Evolutionary conservation across 2,113 vertebrate species (phyloP), one percentile per base, ranked within the genome.

Genomic region (Motacilla alba): DNA sequence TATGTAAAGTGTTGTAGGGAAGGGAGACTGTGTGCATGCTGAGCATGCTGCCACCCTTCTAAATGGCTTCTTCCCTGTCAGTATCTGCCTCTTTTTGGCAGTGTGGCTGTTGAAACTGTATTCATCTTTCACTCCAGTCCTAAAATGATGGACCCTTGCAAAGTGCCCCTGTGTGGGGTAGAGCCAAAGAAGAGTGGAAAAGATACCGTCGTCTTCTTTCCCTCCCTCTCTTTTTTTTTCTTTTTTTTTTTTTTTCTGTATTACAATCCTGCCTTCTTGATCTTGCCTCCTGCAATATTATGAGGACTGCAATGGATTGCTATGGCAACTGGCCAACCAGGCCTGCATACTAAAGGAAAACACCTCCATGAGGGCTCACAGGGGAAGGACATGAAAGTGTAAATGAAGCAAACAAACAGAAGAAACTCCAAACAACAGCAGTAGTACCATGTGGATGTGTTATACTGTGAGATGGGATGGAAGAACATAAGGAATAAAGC

Each of bases 321-420:
- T 97, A 98, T 98, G 96, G 97, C 97, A 98, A 98, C 97, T 89
- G 82, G 96, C 94, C 95, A 98, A 58, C 89, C 93, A 95, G 93
- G 83, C 75, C 97, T 98, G 98, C 98, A 98, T 98, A 97, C 95
- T 95, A 96, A 98, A 93, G 82, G 91, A 89, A 82, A 87, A 74
- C 30, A 79, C 84, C 75, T 95, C 85, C 79, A 67, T 26, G 64
- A 93, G 83, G 50, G 76, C 70, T 93, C 75, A 68, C 59, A 75
- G 88, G 53, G 82, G 52, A 91, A 84, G 31, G 83, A 93, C 79
- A 91, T 93, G 79, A 83, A 95, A 94, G 80, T 85, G 77, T 82
- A 83, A 90, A 93, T 5, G 59, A 93, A 90, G 37, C 76, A 91
- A 88, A 83, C 53, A 78, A 90, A 86, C 79, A 76, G 76, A 83